Percentiles rank a stretch among this genome's conserved stretches.
These are phyloP conservation scores for Dasypolia templi DNA, from an alignment of 2,888 invertebrate genomes.

Conservation along the genomic window DNA sequence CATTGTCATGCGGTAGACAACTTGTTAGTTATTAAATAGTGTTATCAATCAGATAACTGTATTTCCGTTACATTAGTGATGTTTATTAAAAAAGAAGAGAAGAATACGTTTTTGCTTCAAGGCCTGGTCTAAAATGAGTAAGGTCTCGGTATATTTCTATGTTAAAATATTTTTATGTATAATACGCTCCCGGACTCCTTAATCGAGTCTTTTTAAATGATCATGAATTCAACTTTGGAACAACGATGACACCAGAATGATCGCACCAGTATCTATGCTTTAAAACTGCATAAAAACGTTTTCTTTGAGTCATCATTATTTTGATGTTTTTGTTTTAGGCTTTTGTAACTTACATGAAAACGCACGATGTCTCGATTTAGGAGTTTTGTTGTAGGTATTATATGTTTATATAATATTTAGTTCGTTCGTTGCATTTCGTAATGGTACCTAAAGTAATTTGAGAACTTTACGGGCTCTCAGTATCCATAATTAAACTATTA, in stretches of 20 bases:
- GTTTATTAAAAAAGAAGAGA: slow-evolving; percentile 10
- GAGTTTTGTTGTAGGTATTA: background rate
- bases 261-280: too few species aligned
- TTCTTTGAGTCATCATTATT: background rate
- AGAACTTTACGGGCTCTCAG: too few species aligned
- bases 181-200: too few species aligned
- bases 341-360: background rate
- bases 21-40: slow-evolving; percentile 38
- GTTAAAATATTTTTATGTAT: background rate
- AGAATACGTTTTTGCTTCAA: background rate
- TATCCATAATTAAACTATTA: too few species aligned
- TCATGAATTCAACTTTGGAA: background rate
- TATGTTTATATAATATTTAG: background rate
- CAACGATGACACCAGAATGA: background rate
- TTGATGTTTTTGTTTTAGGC: background rate
- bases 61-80: slow-evolving; percentile 34
- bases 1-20: slow-evolving; percentile 52
- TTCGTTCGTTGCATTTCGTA: background rate
- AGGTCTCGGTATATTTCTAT: background rate
- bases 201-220: background rate
- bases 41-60: slow-evolving; percentile 40
- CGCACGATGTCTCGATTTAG: background rate
- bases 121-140: background rate
- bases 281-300: background rate
- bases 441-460: too few species aligned